Conservation (phyloP, 2,113 vertebrate species). For the Corythornis madagascariensis region DNA sequence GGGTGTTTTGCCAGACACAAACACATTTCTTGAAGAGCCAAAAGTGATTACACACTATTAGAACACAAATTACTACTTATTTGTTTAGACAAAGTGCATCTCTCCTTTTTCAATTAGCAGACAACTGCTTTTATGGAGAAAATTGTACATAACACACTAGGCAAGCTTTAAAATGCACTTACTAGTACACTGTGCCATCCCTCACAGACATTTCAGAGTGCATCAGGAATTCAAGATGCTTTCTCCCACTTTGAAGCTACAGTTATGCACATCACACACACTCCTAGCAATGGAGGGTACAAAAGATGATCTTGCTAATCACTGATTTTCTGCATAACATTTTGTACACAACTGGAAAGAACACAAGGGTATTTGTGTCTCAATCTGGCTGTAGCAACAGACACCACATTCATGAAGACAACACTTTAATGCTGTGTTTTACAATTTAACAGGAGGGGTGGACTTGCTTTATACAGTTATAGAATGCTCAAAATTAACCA, state of each 20-base stretch:
- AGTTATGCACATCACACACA: background rate
- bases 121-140: background rate
- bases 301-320: background rate
- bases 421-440: background rate
- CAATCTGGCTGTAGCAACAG: background rate
- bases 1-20: background rate
- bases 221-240: background rate
- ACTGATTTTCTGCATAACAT: background rate
- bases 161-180: background rate
- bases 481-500: background rate
- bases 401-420: rapidly evolving
- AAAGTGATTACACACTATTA: background rate
- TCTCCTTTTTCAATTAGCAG: background rate
- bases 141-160: background rate
- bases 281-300: background rate
- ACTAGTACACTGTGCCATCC: background rate
- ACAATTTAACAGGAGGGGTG: background rate
- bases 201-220: background rate
- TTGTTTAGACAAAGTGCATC: background rate
- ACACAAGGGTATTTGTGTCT: background rate
- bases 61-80: background rate
- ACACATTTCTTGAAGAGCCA: background rate
- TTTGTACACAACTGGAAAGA: background rate
- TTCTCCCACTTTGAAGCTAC: background rate
- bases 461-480: background rate